Percentiles rank a stretch among this genome's conserved stretches.
Evolutionary conservation across 2,113 vertebrate genomes (phyloP).

Genomic region (Burhinus oedicnemus): DNA sequence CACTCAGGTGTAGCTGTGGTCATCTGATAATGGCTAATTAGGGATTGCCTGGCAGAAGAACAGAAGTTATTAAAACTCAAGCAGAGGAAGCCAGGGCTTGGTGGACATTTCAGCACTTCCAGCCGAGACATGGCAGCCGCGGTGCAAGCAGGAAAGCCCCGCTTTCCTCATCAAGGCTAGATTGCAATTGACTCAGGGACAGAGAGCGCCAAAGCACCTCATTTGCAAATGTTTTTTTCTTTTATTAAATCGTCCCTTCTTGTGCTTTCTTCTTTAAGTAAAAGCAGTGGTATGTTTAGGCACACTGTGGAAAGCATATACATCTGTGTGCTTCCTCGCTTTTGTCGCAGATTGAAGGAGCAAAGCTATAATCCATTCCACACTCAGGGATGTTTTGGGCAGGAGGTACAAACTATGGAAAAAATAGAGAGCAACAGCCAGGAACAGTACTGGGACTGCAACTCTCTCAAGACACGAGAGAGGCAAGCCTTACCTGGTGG

Average conservation of each 20-base stretch:
- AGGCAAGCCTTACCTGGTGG: background rate
- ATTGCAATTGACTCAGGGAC: background rate
- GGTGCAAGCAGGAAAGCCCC: rapidly evolving
- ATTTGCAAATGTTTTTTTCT: background rate
- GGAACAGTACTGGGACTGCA: background rate
- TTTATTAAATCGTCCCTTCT: background rate
- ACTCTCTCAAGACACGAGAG: background rate
- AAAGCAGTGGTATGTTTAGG: background rate
- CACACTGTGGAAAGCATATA: background rate
- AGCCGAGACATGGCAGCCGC: rapidly evolving
- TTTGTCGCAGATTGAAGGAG: background rate
- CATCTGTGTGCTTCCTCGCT: background rate
- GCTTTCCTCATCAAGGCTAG: background rate
- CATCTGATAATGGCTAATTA: background rate
- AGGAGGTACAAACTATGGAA: background rate
- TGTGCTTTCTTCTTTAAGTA: background rate
- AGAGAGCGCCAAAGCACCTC: rapidly evolving
- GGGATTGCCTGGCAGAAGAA: background rate
- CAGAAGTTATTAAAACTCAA: background rate
- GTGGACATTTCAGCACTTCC: background rate
- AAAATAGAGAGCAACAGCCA: background rate
- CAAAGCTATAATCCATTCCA: background rate
- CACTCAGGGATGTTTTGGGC: background rate
- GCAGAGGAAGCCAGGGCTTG: background rate
- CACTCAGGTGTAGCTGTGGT: background rate